phyloP scores from a whole-genome alignment of 1,140 invertebrate genomes.

The Nasonia longicornis region DNA sequence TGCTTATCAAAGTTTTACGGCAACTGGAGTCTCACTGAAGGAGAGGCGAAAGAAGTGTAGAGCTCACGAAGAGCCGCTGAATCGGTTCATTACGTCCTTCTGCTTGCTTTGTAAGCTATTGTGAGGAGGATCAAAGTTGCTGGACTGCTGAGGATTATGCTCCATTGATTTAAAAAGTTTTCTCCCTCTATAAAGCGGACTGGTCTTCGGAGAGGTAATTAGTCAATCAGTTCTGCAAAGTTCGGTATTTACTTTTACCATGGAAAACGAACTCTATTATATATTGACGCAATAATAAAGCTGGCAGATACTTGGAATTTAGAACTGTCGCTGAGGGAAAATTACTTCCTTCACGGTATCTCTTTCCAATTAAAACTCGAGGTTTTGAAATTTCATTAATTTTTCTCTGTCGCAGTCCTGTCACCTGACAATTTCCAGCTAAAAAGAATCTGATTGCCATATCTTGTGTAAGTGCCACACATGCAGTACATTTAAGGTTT shows the following conservation, averaged over 20 bases:
- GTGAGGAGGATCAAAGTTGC: not conserved
- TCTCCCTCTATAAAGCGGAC: not conserved
- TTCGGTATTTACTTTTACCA: not conserved
- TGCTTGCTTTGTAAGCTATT: not conserved
- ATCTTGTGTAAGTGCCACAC: not conserved
- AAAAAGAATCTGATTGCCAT: not conserved
- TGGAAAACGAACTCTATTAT: not conserved
- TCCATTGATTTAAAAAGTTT: not conserved
- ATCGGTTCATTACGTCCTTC: not conserved
- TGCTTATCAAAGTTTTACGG: not conserved
- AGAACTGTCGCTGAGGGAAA: too few relatives aligned
- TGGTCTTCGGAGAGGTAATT: not conserved
- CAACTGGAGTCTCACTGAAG: not conserved
- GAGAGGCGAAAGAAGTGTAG: not conserved
- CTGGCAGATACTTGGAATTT: too few relatives aligned
- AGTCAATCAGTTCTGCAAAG: not conserved
- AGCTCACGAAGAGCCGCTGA: not conserved
- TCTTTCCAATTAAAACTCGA: too few relatives aligned
- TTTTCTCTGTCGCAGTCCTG: too few relatives aligned
- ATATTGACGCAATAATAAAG: not conserved
- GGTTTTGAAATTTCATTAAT: too few relatives aligned
- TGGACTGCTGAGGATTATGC: not conserved
- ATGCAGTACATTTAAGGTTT: not conserved
- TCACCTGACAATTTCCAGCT: too few relatives aligned
- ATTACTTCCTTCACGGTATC: too few relatives aligned